These are phyloP conservation scores for Actinemys pallida DNA, from an alignment of 2,113 vertebrate species.

Conservation along the genomic window DNA sequence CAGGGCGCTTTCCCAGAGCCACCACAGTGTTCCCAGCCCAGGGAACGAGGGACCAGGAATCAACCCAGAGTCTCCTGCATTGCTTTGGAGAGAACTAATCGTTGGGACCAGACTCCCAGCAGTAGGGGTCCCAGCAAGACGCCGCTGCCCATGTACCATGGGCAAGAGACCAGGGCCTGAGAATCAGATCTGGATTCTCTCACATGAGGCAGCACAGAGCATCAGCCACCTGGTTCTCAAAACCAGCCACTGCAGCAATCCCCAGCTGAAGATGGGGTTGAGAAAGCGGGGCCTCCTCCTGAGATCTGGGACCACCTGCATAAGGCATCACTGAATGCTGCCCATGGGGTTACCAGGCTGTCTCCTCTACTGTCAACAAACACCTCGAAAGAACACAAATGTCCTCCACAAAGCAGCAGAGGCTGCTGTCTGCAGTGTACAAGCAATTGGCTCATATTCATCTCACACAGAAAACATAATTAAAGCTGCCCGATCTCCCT, in stretches of 20 bases:
- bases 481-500: constrained; percentile 58
- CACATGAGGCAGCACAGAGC: not conserved
- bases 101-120: not conserved
- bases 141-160: not conserved
- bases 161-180: fast-evolving
- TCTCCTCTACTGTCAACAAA: not conserved
- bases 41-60: not conserved
- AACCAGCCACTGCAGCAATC: not conserved
- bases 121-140: not conserved
- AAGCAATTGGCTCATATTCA: not conserved
- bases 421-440: not conserved
- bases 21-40: not conserved
- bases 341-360: no score
- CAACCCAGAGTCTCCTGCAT: not conserved
- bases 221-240: not conserved
- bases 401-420: not conserved
- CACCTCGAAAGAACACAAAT: not conserved
- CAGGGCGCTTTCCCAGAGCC: not conserved
- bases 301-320: not conserved
- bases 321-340: not conserved
- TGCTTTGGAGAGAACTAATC: not conserved
- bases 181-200: no score
- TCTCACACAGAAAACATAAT: constrained; percentile 58
- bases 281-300: not conserved
- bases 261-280: not conserved